Evolutionary conservation across 92 coral and sea anemone species (phyloP).

Genomic region (Paramuricea clavata): DNA sequence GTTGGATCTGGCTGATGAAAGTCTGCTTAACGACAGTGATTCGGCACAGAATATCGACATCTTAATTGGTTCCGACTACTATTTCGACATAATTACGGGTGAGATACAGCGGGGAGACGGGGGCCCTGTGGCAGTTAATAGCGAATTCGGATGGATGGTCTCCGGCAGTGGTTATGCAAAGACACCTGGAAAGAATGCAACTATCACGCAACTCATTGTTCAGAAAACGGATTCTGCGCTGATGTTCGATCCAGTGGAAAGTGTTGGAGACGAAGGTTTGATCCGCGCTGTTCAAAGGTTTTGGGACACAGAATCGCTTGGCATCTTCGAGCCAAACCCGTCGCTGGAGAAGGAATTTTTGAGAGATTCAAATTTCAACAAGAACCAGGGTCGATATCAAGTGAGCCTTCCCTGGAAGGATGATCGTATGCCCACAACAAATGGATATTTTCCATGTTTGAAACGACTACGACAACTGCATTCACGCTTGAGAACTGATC

Average conservation of each 20-base stretch:
- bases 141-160: not conserved
- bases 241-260: too few relatives aligned
- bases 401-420: conserved; percentile 11
- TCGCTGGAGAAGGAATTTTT: not conserved
- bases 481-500: not conserved
- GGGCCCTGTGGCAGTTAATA: not conserved
- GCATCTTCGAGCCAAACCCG: not conserved
- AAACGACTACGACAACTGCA: not conserved
- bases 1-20: not conserved
- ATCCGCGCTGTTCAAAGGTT: not conserved
- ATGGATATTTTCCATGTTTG: not conserved
- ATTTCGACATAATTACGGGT: not conserved
- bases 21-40: not conserved
- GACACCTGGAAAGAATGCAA: not conserved
- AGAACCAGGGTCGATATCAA: not conserved
- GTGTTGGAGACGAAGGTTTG: not conserved
- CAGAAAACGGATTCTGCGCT: too few relatives aligned
- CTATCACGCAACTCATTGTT: too few relatives aligned
- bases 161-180: not conserved
- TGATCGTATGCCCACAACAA: not conserved
- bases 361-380: not conserved
- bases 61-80: not conserved
- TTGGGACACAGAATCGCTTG: not conserved
- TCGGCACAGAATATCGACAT: not conserved
- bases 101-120: not conserved